A percentile compares a stretch with the other conserved stretches of the same genome.
Conservation (phyloP, 2,797 vertebrate species). For the Dermochelys coriacea region DNA sequence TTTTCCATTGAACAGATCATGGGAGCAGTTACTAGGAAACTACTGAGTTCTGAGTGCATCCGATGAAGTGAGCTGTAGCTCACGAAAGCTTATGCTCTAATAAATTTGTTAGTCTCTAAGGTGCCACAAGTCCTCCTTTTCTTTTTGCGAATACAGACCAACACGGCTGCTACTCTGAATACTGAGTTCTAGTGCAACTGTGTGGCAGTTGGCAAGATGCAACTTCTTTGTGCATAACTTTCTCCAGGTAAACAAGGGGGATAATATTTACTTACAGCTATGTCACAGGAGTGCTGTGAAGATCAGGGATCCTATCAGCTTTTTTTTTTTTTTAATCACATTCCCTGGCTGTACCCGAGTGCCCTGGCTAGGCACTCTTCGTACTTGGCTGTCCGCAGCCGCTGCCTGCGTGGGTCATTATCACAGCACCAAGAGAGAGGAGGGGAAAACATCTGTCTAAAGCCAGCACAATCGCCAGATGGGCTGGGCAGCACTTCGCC, state of each 20-base stretch:
- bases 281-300: too few species aligned
- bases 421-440: too few species aligned
- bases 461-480: neutral
- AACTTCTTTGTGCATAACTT: neutral
- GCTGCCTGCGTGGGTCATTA: too few species aligned
- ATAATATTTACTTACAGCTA: neutral
- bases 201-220: neutral
- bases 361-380: neutral
- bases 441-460: neutral
- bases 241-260: neutral
- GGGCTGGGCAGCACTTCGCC: too few species aligned
- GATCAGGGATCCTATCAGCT: neutral
- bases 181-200: neutral
- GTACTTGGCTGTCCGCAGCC: neutral
- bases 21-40: neutral
- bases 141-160: too few species aligned
- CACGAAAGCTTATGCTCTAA: too few species aligned
- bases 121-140: too few species aligned
- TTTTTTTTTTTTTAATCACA: neutral
- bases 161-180: too few species aligned
- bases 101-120: too few species aligned
- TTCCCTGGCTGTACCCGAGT: neutral
- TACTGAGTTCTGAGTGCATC: too few species aligned
- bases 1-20: neutral
- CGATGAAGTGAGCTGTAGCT: too few species aligned